Conservation (phyloP, 2,113 vertebrate genomes). For the Anhinga rufa region DNA sequence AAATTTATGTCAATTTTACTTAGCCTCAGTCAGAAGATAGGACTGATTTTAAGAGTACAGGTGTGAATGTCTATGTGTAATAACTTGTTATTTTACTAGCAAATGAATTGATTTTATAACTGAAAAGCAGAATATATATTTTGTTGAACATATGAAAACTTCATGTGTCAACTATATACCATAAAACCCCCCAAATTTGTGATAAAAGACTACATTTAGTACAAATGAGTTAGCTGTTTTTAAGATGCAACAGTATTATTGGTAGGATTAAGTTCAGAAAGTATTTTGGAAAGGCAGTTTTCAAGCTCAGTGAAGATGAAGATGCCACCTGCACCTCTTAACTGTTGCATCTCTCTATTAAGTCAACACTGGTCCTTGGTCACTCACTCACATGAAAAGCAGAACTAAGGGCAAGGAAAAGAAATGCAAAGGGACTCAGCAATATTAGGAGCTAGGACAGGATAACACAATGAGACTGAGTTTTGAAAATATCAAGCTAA, state of each 20-base stretch:
- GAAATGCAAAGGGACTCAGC: background rate
- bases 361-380: background rate
- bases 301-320: background rate
- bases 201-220: background rate
- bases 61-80: background rate
- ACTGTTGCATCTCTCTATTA: background rate
- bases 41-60: background rate
- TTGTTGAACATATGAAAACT: background rate
- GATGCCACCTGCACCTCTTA: background rate
- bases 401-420: background rate
- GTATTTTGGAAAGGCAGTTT: background rate
- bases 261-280: background rate
- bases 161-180: background rate
- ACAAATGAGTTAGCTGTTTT: background rate
- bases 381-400: background rate
- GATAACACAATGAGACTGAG: background rate
- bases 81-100: background rate
- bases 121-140: background rate
- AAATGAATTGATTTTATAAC: background rate
- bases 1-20: background rate
- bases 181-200: background rate
- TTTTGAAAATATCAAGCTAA: background rate
- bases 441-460: background rate
- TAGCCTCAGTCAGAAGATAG: background rate
- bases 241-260: background rate